Evolutionary conservation across 2,797 vertebrate species (phyloP).

Genomic region (Chromobotia macracanthus): DNA sequence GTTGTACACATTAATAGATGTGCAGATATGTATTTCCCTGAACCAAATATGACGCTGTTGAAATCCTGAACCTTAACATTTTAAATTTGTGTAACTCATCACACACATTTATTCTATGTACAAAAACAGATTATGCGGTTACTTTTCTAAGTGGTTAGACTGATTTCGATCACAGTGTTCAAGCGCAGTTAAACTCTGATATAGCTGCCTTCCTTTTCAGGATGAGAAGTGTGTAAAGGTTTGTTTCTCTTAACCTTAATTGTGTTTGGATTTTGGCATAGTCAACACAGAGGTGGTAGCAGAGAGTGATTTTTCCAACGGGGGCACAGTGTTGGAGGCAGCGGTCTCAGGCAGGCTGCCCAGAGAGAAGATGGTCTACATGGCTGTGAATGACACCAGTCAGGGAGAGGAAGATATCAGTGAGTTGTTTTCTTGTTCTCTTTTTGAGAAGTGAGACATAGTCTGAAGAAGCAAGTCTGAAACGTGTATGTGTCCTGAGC

Average conservation of each 20-base stretch:
- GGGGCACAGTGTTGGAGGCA: constrained; percentile 91
- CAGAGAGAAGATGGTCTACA: constrained; percentile 99
- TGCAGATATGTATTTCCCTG: background rate
- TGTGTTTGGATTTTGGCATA: constrained; percentile 61
- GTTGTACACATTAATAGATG: background rate
- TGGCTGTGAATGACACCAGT: constrained; percentile 93
- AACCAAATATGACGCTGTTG: too few relatives aligned
- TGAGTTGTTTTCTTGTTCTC: constrained; percentile 71
- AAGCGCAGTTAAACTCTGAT: background rate
- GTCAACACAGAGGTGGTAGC: constrained; percentile 97
- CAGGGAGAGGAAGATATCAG: constrained; percentile 92
- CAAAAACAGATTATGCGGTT: too few relatives aligned
- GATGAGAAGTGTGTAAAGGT: too few relatives aligned
- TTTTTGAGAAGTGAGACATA: background rate
- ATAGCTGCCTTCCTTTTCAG: background rate
- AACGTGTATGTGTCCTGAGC: constrained; percentile 5
- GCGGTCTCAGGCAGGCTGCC: constrained; percentile 85
- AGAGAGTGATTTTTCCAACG: constrained; percentile 94
- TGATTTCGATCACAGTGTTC: background rate
- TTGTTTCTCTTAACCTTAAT: too few relatives aligned
- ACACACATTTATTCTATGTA: too few relatives aligned
- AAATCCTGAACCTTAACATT: too few relatives aligned
- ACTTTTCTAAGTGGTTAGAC: too few relatives aligned
- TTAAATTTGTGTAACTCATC: too few relatives aligned
- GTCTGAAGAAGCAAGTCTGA: background rate